These are phyloP conservation scores for Cricetomys ansorgei DNA, from an alignment of 2,113 vertebrate genomes.

Conservation along the genomic window DNA sequence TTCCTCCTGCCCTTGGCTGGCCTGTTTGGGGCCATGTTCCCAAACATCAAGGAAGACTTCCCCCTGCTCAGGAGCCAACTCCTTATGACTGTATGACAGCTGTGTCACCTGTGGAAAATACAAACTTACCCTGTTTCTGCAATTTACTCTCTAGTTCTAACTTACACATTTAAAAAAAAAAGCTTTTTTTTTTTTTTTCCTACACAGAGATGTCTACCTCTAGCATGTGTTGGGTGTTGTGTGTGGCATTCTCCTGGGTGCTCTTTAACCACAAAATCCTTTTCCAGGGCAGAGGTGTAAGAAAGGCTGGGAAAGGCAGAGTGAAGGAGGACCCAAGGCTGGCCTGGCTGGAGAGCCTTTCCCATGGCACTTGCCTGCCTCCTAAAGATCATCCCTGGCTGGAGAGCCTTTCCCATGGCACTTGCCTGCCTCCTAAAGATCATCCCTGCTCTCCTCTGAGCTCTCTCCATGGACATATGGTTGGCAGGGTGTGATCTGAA, in stretches of 20 bases:
- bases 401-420: neutral
- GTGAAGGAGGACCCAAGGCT: neutral
- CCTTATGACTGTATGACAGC: neutral
- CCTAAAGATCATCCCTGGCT: neutral
- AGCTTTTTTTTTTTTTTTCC: neutral
- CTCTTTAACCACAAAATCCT: neutral
- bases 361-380: rapidly evolving
- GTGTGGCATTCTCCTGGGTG: neutral
- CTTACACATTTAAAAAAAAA: neutral
- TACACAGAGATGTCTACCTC: neutral
- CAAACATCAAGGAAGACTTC: neutral
- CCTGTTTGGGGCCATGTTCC: neutral
- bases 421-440: neutral
- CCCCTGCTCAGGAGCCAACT: neutral
- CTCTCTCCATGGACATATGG: neutral
- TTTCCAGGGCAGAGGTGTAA: neutral
- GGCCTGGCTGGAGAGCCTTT: neutral
- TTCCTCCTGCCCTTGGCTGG: neutral
- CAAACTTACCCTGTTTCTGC: neutral
- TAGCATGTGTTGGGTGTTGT: neutral
- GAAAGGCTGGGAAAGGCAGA: neutral
- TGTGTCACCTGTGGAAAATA: neutral
- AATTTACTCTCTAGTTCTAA: neutral
- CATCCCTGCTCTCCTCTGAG: neutral
- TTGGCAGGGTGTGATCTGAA: neutral